Conservation (phyloP, 2,797 vertebrate species). For the Martes flavigula region DNA sequence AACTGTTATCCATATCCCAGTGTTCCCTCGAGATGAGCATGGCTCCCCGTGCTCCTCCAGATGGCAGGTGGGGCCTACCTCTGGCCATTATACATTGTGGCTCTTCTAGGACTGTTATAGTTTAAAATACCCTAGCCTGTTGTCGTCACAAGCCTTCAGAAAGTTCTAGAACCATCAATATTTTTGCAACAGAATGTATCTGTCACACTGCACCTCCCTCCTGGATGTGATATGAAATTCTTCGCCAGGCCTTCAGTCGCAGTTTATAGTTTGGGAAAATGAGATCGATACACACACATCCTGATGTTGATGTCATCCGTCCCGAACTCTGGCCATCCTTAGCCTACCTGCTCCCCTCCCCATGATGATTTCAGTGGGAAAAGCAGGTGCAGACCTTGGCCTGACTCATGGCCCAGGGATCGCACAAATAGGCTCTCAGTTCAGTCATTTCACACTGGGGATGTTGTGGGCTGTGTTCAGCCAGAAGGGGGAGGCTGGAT, state of each 20-base stretch:
- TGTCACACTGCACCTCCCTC: rapidly evolving
- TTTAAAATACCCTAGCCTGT: not conserved
- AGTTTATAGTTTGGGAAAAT: not conserved
- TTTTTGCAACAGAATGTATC: not conserved
- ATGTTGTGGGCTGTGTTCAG: not conserved
- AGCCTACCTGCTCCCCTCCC: not conserved
- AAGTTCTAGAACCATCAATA: not conserved
- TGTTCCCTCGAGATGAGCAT: rapidly evolving
- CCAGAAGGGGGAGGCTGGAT: not conserved
- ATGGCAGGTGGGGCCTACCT: not conserved
- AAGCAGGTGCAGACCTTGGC: rapidly evolving
- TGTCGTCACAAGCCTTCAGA: not conserved
- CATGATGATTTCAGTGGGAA: not conserved
- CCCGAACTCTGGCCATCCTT: not conserved
- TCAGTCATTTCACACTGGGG: not conserved
- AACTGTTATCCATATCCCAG: not conserved
- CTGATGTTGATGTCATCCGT: not conserved
- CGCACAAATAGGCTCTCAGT: not conserved
- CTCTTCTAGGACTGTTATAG: too few species aligned
- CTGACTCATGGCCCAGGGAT: not conserved
- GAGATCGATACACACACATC: not conserved
- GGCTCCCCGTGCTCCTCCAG: too few species aligned
- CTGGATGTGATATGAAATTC: not conserved
- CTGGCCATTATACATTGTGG: rapidly evolving
- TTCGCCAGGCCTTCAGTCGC: not conserved